Conservation (phyloP, 2,797 vertebrate species). For the Poecilia velifera region DNA sequence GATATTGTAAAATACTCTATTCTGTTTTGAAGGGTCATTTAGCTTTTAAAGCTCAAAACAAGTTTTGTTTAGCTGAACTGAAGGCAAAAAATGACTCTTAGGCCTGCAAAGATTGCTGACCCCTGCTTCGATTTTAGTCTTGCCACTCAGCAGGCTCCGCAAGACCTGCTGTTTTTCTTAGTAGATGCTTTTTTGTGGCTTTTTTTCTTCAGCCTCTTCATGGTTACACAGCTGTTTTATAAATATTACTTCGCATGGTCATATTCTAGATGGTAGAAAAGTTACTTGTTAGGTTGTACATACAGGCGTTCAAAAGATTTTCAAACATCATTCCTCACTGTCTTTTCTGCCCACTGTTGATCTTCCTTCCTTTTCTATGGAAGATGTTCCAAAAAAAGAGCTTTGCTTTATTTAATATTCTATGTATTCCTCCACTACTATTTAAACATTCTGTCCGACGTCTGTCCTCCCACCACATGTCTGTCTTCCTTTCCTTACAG, state of each 20-base stretch:
- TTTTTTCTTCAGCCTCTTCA: not conserved
- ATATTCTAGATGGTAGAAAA: not conserved
- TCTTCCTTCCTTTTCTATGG: not conserved
- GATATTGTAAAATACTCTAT: not conserved
- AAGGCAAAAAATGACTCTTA: not conserved
- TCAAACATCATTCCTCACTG: not conserved
- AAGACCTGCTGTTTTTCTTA: not conserved
- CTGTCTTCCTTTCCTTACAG: slow-evolving; percentile 60
- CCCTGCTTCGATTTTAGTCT: not conserved
- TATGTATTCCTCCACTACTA: slow-evolving; percentile 31
- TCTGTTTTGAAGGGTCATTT: not conserved
- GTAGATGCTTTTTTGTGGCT: not conserved
- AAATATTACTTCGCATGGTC: not conserved
- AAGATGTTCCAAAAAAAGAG: not conserved
- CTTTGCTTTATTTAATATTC: slow-evolving; percentile 31
- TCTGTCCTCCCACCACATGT: slow-evolving; percentile 62
- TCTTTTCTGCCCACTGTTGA: not conserved
- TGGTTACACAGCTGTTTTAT: not conserved
- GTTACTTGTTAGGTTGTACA: not conserved
- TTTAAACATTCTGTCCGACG: slow-evolving; percentile 46
- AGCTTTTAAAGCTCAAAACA: not conserved
- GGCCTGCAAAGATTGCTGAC: not conserved
- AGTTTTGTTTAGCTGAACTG: not conserved
- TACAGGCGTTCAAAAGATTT: not conserved
- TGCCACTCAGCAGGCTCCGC: not conserved